phyloP scores from a whole-genome alignment of 1,140 invertebrate species.

The Caenorhabditis remanei region DNA sequence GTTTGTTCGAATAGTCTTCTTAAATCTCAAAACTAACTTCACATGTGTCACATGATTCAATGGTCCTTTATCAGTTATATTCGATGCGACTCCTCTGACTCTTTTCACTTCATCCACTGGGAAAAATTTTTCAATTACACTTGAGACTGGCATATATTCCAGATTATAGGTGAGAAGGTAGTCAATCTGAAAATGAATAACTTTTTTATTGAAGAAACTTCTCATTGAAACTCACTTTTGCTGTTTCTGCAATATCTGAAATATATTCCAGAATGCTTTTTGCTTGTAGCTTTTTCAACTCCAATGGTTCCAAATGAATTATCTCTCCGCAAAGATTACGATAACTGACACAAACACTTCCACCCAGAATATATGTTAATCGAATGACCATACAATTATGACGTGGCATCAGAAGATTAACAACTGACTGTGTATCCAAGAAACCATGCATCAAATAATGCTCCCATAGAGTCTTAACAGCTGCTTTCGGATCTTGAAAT shows the following conservation, averaged over 20 bases:
- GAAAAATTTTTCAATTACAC: slow-evolving; percentile 32
- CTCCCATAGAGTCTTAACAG: slow-evolving; percentile 62
- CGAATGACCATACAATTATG: slow-evolving; percentile 58
- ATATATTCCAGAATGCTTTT: slow-evolving; percentile 64
- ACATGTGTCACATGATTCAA: slow-evolving; percentile 36
- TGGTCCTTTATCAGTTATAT: slow-evolving; percentile 57
- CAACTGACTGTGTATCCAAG: slow-evolving; percentile 61
- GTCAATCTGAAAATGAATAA: slow-evolving; percentile 58
- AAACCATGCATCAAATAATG: slow-evolving; percentile 63
- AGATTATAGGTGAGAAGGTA: slow-evolving; percentile 35
- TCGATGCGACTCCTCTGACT: slow-evolving; percentile 46
- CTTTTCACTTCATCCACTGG: slow-evolving; percentile 42
- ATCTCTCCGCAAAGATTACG: slow-evolving; percentile 34
- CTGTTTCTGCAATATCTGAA: slow-evolving; percentile 60
- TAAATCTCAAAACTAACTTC: background rate
- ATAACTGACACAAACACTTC: slow-evolving; percentile 64
- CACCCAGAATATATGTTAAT: slow-evolving; percentile 54
- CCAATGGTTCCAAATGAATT: slow-evolving; percentile 63
- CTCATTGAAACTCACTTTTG: slow-evolving; percentile 39
- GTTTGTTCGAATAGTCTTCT: background rate
- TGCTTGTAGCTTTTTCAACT: slow-evolving; percentile 65
- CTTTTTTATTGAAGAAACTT: background rate
- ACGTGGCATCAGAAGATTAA: slow-evolving; percentile 51
- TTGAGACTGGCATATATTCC: slow-evolving; percentile 37
- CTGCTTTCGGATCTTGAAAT: slow-evolving; percentile 61